Conservation (phyloP, 2,797 vertebrate species). For the Sebastolobus alascanus region DNA sequence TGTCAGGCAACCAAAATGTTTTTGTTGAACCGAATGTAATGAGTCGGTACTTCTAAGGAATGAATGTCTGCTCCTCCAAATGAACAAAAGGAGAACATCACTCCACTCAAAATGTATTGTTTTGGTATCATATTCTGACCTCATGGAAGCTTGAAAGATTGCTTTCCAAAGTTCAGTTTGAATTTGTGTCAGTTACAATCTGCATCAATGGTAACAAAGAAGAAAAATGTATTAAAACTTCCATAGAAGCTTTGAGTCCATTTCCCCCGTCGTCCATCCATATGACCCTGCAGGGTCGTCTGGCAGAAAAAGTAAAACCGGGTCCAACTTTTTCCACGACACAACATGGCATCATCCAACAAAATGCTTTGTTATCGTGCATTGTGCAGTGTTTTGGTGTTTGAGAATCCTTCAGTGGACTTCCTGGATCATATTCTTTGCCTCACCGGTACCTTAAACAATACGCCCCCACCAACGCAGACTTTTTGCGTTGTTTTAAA, state of each 20-base stretch:
- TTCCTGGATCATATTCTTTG: not conserved
- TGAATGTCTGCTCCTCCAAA: constrained; percentile 8
- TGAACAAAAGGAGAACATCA: constrained; percentile 4
- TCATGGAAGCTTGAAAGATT: not conserved
- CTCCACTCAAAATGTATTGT: not conserved
- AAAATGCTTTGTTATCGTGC: not conserved
- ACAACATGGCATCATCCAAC: not conserved
- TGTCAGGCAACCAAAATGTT: not conserved
- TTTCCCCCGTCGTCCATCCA: not conserved
- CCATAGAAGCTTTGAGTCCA: not conserved
- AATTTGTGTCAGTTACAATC: not conserved
- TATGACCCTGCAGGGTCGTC: not conserved
- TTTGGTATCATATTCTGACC: not conserved
- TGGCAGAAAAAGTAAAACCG: not conserved
- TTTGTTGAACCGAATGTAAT: constrained; percentile 27
- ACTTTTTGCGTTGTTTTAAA: not conserved
- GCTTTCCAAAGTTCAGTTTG: not conserved
- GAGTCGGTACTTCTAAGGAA: constrained; percentile 3
- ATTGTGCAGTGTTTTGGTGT: not conserved
- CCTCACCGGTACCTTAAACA: not conserved
- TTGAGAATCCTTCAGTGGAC: not conserved
- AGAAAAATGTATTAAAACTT: not conserved
- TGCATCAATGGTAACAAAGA: not conserved
- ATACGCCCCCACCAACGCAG: not conserved
- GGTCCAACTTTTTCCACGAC: not conserved